Percentiles rank a stretch among this genome's conserved stretches.
Evolutionary conservation across 2,797 vertebrate genomes (phyloP).

Genomic region (Clarias pachynema): DNA sequence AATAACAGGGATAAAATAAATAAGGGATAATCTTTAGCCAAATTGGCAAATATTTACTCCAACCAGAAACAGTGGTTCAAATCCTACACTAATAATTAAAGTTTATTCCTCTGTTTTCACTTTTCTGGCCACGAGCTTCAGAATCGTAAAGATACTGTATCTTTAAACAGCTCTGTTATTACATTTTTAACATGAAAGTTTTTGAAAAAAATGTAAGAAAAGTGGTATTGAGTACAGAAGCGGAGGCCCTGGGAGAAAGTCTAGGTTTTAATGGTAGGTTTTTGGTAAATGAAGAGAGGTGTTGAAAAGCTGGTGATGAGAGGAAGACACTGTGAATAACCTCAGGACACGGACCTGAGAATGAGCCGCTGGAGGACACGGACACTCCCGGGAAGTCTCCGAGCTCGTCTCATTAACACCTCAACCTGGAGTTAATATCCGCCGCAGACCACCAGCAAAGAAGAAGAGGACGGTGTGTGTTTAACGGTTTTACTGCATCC

Average conservation of each 20-base stretch:
- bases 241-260: slow-evolving; percentile 5
- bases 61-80: neutral
- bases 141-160: neutral
- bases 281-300: slow-evolving; percentile 29
- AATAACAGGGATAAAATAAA: neutral
- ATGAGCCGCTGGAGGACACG: neutral
- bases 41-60: neutral
- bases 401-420: slow-evolving; percentile 28
- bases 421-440: slow-evolving; percentile 22
- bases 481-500: neutral
- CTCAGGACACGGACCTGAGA: slow-evolving; percentile 23
- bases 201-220: too few relatives aligned
- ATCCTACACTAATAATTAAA: neutral
- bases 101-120: neutral
- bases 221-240: neutral
- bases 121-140: neutral
- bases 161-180: too few relatives aligned
- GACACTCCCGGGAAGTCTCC: slow-evolving; percentile 24
- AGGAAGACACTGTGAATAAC: slow-evolving; percentile 12
- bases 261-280: slow-evolving; percentile 34
- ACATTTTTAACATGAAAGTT: too few relatives aligned
- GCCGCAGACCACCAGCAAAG: slow-evolving; percentile 23
- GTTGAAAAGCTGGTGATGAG: slow-evolving; percentile 37
- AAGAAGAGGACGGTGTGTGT: slow-evolving; percentile 1
- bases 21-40: neutral